Evolutionary conservation across 2,888 invertebrate species (phyloP), one percentile per base, ranked within the genome.

Genomic region (Eupithecia tripunctaria): DNA sequence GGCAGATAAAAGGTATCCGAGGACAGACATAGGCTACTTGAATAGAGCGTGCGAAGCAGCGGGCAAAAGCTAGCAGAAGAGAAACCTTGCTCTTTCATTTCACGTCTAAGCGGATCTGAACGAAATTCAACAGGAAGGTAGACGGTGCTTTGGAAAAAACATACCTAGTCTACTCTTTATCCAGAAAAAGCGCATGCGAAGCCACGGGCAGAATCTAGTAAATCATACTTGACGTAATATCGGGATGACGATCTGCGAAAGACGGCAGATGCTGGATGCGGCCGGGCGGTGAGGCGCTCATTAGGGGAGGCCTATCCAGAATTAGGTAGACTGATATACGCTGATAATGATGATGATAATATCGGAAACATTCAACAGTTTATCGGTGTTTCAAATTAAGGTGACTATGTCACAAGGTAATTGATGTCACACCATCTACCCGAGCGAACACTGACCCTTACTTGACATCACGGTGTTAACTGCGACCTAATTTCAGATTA

Each of bases 401-500:
- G 70, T 74, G 74, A 78, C 76, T 74, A 75, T 71, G 56, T 76
- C 74, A 71, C 69, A 72, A 59, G 67, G 63, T 68, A 73, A 76
- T 73, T 71, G 71, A 73, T 74, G 71, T 73, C 70, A 70, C 71
- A 77, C 68, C 77, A 75, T 76, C 74, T 70, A 78, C 73, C 75
- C 75, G 78, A 82, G 82, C 81, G 92, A 86, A 82, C 89, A 90
- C 82, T 92, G 93, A 93, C 93, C 93, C 87, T 87, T 86, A 88
- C 88, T 89, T 89, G 88, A 90, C 89, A 89, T 86, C 81, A 84
- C 85, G 84, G 89, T 88, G 91, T 92, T 91, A 91, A 91, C 90
- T 90, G 89, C 86, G 94, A 94, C 94, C 94, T 91, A 94, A 94
- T 94, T 94, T 91, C 86, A 89, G 88, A 94, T 94, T 94, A 94